Evolutionary conservation across 2,888 invertebrate genomes (phyloP).

Genomic region (Trimorus sp.): DNA sequence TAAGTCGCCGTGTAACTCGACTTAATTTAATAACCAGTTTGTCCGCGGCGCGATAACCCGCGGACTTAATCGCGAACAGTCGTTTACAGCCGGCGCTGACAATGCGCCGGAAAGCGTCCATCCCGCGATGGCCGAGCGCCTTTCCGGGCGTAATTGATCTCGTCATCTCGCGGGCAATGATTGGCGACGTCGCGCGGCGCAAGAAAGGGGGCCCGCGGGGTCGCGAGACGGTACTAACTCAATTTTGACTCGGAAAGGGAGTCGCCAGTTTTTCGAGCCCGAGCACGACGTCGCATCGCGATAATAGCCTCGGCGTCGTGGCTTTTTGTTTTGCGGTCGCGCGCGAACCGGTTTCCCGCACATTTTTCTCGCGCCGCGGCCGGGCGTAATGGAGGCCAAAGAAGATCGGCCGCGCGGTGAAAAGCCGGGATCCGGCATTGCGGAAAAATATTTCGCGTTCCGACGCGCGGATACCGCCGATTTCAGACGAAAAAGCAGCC

Average conservation of each 20-base stretch:
- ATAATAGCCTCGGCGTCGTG: conserved; percentile 48
- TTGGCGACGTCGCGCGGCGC: conserved; percentile 23
- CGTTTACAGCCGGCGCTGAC: conserved; percentile 31
- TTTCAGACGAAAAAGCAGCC: conserved; percentile 46
- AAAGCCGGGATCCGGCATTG: conserved; percentile 52
- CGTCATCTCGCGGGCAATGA: conserved; percentile 33
- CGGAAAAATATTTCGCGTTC: conserved; percentile 61
- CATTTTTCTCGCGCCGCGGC: conserved; percentile 64
- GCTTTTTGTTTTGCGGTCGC: conserved; percentile 64
- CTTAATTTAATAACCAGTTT: conserved; percentile 51
- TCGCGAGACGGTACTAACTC: conserved; percentile 67
- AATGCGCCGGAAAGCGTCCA: conserved; percentile 14
- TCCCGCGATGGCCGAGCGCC: background rate
- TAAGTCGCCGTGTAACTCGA: conserved; percentile 43
- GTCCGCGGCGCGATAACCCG: conserved; percentile 19
- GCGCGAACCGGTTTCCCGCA: conserved; percentile 68
- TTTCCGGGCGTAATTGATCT: conserved; percentile 51
- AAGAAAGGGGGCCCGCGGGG: conserved; percentile 18
- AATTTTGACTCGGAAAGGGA: conserved; percentile 70
- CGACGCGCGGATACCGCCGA: conserved; percentile 41
- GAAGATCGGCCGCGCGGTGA: conserved; percentile 57
- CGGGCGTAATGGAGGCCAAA: conserved; percentile 54
- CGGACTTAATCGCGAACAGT: conserved; percentile 32
- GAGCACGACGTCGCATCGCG: conserved; percentile 57
- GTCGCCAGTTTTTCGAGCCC: conserved; percentile 69